Evolutionary conservation across 2,113 vertebrate genomes (phyloP), one percentile per base, ranked within the genome.

Genomic region (Oryzias melastigma): DNA sequence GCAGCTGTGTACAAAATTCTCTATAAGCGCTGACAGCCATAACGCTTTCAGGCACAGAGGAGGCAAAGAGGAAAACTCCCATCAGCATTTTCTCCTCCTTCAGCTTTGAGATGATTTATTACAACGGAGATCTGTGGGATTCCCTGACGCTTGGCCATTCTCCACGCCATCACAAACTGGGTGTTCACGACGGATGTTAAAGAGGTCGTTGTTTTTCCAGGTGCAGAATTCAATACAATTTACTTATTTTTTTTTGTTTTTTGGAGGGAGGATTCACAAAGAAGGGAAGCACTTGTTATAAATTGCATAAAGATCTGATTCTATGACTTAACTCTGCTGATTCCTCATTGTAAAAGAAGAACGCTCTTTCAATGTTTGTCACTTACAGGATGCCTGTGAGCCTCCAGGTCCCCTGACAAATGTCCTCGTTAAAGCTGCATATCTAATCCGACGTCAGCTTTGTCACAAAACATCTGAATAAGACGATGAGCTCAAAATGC

Each of bases 41-140:
- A 66, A 73, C 64, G 65, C 78, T 83, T 66, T 7, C 16, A 73
- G 80, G 64, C 80, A 71, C 62, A 71, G 71, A 44, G 58, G 63
- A 77, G 48, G 65, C 74, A 78, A 53, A 65, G 68, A 60, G 82
- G 78, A 82, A 90, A 87, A 71, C 83, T 81, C 75, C 81, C 79
- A 80, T 88, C 86, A 88, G 85, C 86, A 65, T 65, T 88, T 90
- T 85, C 76, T 81, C 80, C 86, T 83, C 77, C 86, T 81, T 73
- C 76, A 74, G 81, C 78, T 80, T 80, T 80, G 52, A 45, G 54
- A 68, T 88, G 84, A 89, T 87, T 85, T 85, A 87, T 86, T 80
- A 75, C 80, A 70, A 68, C 19, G 5, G 57, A 64, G 75, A 71
- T 83, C 70, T 19, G 61, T 62, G 84, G 86, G 87, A 87, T 89